These are phyloP conservation scores for Tanypteryx hageni DNA, from an alignment of 2,888 invertebrate genomes.

Conservation along the genomic window DNA sequence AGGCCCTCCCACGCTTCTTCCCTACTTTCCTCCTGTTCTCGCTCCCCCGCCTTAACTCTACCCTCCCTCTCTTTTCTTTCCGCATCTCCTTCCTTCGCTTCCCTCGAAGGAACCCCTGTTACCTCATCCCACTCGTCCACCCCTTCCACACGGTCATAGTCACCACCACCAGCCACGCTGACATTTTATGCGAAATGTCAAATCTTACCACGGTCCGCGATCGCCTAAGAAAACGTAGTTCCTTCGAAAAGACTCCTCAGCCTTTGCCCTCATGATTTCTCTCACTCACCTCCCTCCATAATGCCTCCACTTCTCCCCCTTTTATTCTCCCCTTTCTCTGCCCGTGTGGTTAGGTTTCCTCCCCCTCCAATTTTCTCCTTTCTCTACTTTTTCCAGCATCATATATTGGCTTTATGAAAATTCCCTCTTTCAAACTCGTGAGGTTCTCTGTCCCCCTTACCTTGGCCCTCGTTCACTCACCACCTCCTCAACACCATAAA, in stretches of 20 bases:
- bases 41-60: neutral
- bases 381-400: neutral
- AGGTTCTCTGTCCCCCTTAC: neutral
- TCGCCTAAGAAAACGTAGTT: slow-evolving; percentile 52
- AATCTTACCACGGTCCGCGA: slow-evolving; percentile 56
- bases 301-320: slow-evolving; percentile 19
- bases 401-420: neutral
- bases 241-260: slow-evolving; percentile 33
- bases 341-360: neutral
- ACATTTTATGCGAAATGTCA: slow-evolving; percentile 62
- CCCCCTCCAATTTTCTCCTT: neutral
- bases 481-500: neutral
- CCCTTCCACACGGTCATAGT: neutral
- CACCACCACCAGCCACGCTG: slow-evolving; percentile 47
- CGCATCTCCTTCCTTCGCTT: neutral
- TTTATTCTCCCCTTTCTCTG: neutral
- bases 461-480: neutral
- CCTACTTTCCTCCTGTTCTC: neutral
- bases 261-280: slow-evolving; percentile 50
- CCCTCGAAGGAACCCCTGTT: neutral
- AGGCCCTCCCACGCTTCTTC: neutral
- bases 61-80: neutral
- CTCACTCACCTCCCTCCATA: neutral
- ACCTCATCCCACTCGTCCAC: neutral
- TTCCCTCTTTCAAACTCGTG: neutral